These are phyloP conservation scores for Percopsis transmontana DNA, from an alignment of 2,113 vertebrate species.

Conservation along the genomic window DNA sequence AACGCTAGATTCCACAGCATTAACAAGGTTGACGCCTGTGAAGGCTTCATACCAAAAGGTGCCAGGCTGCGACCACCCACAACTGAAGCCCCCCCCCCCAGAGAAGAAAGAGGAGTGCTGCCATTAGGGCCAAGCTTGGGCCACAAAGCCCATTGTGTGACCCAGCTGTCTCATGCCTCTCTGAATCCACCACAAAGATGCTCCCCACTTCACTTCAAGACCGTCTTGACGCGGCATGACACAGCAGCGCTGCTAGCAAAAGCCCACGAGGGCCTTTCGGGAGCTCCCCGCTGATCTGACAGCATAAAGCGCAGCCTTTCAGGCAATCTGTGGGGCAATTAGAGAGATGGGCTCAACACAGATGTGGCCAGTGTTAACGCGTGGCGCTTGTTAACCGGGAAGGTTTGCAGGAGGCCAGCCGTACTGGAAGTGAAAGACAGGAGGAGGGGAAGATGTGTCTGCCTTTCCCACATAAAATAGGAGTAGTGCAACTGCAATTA, in stretches of 20 bases:
- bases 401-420: conserved; percentile 2
- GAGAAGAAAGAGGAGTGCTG: conserved; percentile 18
- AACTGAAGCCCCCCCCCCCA: conserved; percentile 25
- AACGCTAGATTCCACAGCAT: neutral
- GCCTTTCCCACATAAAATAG: too few relatives aligned
- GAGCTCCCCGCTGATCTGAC: neutral
- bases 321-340: conserved; percentile 35
- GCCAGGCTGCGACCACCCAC: neutral
- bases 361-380: conserved; percentile 6
- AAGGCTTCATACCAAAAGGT: conserved; percentile 2
- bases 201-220: neutral
- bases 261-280: neutral
- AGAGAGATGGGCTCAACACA: conserved; percentile 13
- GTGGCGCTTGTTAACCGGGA: neutral
- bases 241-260: neutral
- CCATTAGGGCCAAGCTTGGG: neutral
- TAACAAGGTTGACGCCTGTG: neutral
- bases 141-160: conserved; percentile 38
- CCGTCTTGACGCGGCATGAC: neutral
- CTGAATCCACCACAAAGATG: conserved; percentile 6
- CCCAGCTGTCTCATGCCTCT: conserved; percentile 11
- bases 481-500: too few relatives aligned
- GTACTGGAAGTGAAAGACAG: neutral
- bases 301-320: conserved; percentile 13
- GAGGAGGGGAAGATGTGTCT: too few relatives aligned